These are phyloP conservation scores for Sebastes kiyomatsui DNA, from an alignment of 2,797 vertebrate species.

Conservation along the genomic window DNA sequence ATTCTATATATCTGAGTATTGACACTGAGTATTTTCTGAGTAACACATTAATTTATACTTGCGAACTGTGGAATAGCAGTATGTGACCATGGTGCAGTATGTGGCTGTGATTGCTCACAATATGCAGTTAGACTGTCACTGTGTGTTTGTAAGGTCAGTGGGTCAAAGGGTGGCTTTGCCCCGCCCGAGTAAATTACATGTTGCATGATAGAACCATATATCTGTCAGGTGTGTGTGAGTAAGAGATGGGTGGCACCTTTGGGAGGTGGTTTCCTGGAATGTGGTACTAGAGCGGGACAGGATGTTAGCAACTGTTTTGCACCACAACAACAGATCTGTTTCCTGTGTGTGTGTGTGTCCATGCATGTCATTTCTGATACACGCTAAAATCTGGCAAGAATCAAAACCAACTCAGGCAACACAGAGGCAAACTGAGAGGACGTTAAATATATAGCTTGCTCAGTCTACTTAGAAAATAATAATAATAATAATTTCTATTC, in stretches of 20 bases:
- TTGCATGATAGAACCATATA: not conserved
- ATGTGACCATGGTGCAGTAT: not conserved
- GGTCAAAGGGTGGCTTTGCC: constrained; percentile 33
- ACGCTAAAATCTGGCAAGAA: constrained; percentile 50
- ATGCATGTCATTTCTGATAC: constrained; percentile 47
- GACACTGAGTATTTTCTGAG: not conserved
- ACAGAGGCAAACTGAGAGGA: not conserved
- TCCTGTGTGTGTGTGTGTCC: constrained; percentile 72
- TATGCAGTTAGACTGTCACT: not conserved
- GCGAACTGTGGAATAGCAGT: not conserved
- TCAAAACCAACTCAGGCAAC: constrained; percentile 32
- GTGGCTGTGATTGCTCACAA: not conserved
- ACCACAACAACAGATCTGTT: constrained; percentile 82
- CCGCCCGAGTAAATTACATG: constrained; percentile 49
- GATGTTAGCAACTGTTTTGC: constrained; percentile 84
- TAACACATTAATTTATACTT: not conserved
- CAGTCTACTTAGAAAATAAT: not conserved
- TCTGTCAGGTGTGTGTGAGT: constrained; percentile 27
- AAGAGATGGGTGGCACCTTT: constrained; percentile 62
- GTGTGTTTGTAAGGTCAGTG: constrained; percentile 11
- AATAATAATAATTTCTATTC: not conserved
- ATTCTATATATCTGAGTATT: not conserved
- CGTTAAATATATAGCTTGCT: not conserved
- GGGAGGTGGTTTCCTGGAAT: constrained; percentile 83
- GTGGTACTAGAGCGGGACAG: constrained; percentile 80